These are phyloP conservation scores for Cydia strobilella DNA, from an alignment of 1,140 invertebrate genomes.

Conservation along the genomic window DNA sequence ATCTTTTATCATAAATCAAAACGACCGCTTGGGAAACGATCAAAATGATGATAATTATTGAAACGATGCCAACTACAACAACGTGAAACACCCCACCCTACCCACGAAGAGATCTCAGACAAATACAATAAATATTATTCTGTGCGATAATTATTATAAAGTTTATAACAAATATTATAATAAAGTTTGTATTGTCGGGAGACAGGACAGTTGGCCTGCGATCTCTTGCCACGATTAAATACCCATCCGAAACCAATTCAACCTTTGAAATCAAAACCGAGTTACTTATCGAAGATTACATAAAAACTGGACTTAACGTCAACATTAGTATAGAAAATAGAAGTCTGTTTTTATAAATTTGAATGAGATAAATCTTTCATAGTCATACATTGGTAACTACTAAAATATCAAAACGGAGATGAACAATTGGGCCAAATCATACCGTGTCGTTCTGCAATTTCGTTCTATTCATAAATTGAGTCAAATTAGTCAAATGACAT, in stretches of 20 bases:
- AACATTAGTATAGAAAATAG: constrained; percentile 32
- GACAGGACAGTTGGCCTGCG: constrained; percentile 39
- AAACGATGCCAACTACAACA: not conserved
- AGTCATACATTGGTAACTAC: constrained; percentile 12
- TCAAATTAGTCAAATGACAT: not conserved
- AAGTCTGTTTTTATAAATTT: constrained; percentile 14
- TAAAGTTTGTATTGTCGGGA: constrained; percentile 21
- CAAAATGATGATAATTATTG: not conserved
- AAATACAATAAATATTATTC: constrained; percentile 32
- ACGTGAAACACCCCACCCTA: constrained; percentile 14
- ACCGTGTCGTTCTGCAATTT: not conserved
- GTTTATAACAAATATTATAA: constrained; percentile 22
- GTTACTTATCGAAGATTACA: constrained; percentile 39
- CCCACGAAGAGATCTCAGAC: constrained; percentile 29
- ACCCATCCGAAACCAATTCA: constrained; percentile 36
- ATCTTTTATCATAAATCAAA: constrained; percentile 42
- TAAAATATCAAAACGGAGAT: constrained; percentile 28
- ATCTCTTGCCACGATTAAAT: constrained; percentile 42
- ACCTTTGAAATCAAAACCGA: constrained; percentile 50
- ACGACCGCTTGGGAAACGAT: constrained; percentile 34
- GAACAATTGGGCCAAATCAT: not conserved
- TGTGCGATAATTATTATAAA: constrained; percentile 32
- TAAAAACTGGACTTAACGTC: constrained; percentile 38
- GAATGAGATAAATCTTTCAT: not conserved
- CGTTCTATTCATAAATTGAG: not conserved